Evolutionary conservation across 2,888 invertebrate genomes (phyloP).

Genomic region (Lomographa bimaculata): DNA sequence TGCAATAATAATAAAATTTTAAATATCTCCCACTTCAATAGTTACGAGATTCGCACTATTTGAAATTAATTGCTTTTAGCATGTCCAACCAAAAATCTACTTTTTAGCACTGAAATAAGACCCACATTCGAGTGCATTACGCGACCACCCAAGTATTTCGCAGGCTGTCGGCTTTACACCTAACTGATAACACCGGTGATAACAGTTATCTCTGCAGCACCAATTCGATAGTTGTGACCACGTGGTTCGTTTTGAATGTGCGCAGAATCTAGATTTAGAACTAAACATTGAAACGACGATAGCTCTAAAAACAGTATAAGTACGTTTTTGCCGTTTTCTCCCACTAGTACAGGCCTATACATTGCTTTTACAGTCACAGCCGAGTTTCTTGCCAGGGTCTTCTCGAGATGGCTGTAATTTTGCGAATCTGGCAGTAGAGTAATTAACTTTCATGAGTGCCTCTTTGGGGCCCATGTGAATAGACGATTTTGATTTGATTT

Average conservation of each 20-base stretch:
- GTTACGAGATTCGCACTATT: not conserved
- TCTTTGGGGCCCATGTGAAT: too few relatives aligned
- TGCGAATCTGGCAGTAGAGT: too few relatives aligned
- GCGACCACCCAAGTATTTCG: constrained; percentile 52
- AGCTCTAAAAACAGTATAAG: too few relatives aligned
- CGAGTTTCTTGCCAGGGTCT: too few relatives aligned
- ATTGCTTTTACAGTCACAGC: too few relatives aligned
- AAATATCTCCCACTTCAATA: not conserved
- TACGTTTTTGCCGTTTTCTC: too few relatives aligned
- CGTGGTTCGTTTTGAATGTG: constrained; percentile 13
- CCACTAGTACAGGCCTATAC: too few relatives aligned
- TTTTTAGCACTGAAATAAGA: constrained; percentile 12
- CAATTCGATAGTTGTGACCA: constrained; percentile 39
- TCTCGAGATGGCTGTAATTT: too few relatives aligned
- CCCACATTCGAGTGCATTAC: constrained; percentile 17
- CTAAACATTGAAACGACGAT: too few relatives aligned
- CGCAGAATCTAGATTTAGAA: constrained; percentile 9
- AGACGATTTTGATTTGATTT: too few relatives aligned
- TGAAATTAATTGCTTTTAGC: constrained; percentile 3
- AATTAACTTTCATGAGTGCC: too few relatives aligned
- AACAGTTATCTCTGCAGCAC: constrained; percentile 50
- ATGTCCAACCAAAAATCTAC: not conserved
- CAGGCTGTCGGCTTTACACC: constrained; percentile 48
- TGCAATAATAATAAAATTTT: not conserved
- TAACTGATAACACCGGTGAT: constrained; percentile 55